These are phyloP conservation scores for Emydoidea blandingii DNA, from an alignment of 2,797 vertebrate genomes.

Conservation along the genomic window DNA sequence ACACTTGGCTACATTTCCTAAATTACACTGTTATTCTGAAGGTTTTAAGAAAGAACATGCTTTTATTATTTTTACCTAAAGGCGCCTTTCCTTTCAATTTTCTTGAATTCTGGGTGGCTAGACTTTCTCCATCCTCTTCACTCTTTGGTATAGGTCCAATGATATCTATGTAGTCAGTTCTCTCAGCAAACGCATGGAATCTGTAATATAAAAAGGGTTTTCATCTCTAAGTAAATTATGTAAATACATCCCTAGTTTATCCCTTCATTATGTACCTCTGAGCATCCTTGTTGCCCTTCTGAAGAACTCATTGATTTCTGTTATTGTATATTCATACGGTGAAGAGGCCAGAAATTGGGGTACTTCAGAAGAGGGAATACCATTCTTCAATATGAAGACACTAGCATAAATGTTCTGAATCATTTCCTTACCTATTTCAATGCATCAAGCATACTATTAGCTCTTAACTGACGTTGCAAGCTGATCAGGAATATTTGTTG, in stretches of 20 bases:
- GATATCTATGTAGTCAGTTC: slow-evolving; percentile 53
- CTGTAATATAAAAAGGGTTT: slow-evolving; percentile 71
- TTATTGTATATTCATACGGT: neutral
- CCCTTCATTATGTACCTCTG: neutral
- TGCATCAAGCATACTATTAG: neutral
- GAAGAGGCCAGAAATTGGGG: neutral
- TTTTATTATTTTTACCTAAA: slow-evolving; percentile 77
- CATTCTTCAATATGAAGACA: neutral
- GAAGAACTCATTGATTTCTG: neutral
- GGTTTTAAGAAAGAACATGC: neutral
- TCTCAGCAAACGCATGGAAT: slow-evolving; percentile 84
- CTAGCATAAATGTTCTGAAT: neutral
- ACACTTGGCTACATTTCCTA: neutral
- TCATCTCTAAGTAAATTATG: neutral
- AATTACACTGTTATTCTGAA: neutral
- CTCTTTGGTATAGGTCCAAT: slow-evolving; percentile 19
- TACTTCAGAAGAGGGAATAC: neutral
- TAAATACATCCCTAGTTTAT: slow-evolving; percentile 11
- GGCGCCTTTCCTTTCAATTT: slow-evolving; percentile 77
- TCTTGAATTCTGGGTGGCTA: slow-evolving; percentile 45
- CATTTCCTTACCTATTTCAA: neutral
- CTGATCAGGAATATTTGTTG: neutral
- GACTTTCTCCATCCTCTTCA: slow-evolving; percentile 48
- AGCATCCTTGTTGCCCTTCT: neutral
- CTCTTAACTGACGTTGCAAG: neutral